Conservation (phyloP, 2,113 vertebrate species). For the Dasyurus viverrinus region DNA sequence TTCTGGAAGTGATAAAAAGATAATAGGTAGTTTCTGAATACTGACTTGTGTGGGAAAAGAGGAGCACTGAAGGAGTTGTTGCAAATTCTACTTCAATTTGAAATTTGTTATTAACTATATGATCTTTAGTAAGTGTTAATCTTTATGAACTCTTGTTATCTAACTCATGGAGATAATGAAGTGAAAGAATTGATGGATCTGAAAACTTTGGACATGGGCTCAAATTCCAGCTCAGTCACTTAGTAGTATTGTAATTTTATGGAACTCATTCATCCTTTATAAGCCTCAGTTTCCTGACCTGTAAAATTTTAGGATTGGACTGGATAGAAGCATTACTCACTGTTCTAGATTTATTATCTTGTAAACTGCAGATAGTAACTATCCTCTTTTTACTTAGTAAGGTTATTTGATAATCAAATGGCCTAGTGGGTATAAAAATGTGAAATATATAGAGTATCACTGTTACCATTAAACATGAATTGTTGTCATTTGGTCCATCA, state of each 20-base stretch:
- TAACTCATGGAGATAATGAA: neutral
- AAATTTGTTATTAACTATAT: neutral
- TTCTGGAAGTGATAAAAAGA: neutral
- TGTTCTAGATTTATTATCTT: neutral
- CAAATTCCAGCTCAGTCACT: neutral
- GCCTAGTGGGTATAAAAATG: neutral
- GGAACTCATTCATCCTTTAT: neutral
- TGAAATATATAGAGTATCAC: neutral
- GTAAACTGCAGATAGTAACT: neutral
- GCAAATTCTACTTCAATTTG: neutral
- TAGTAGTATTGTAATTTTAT: neutral
- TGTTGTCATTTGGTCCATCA: neutral
- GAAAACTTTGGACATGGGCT: neutral
- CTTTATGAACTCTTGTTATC: neutral
- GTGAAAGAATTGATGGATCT: neutral
- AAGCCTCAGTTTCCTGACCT: neutral
- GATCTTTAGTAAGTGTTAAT: neutral
- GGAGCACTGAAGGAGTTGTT: neutral
- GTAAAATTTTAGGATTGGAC: neutral
- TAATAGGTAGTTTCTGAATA: neutral
- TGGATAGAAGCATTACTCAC: neutral
- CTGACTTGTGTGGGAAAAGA: neutral
- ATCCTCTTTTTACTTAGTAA: neutral
- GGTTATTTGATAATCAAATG: neutral
- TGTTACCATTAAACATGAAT: neutral